phyloP scores from a whole-genome alignment of 2,797 vertebrate genomes.

The Tadarida brasiliensis region DNA sequence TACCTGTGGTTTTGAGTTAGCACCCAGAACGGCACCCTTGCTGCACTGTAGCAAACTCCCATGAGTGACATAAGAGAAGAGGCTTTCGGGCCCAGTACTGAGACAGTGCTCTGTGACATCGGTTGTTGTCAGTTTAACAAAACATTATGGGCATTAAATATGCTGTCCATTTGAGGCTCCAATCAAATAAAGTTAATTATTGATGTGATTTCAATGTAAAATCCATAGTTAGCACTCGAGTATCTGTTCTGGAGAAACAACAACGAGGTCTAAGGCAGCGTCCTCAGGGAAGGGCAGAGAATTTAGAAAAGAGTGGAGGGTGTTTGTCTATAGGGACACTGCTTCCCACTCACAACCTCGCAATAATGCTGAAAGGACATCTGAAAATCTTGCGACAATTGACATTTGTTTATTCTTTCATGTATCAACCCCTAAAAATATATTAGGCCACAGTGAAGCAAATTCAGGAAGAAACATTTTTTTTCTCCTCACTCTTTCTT shows the following conservation, averaged over 20 bases:
- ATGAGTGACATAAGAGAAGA: not conserved
- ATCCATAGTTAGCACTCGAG: not conserved
- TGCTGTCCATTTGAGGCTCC: not conserved
- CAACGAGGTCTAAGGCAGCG: not conserved
- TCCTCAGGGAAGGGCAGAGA: not conserved
- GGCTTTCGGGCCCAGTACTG: too few relatives aligned
- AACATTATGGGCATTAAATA: not conserved
- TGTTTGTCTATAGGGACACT: not conserved
- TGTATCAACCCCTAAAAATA: not conserved
- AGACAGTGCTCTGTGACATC: not conserved
- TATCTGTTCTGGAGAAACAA: not conserved
- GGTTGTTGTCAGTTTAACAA: not conserved
- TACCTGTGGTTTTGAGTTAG: not conserved
- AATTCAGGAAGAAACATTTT: not conserved
- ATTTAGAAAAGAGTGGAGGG: not conserved
- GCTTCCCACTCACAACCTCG: not conserved
- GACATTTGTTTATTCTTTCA: not conserved
- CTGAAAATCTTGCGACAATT: not conserved
- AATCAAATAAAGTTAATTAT: not conserved
- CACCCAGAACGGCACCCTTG: not conserved
- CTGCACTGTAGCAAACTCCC: not conserved
- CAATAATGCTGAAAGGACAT: not conserved
- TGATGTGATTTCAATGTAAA: not conserved
- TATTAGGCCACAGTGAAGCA: not conserved
- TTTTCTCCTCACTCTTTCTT: not conserved